phyloP scores from a whole-genome alignment of 2,888 invertebrate species.

The Agapostemon virescens region DNA sequence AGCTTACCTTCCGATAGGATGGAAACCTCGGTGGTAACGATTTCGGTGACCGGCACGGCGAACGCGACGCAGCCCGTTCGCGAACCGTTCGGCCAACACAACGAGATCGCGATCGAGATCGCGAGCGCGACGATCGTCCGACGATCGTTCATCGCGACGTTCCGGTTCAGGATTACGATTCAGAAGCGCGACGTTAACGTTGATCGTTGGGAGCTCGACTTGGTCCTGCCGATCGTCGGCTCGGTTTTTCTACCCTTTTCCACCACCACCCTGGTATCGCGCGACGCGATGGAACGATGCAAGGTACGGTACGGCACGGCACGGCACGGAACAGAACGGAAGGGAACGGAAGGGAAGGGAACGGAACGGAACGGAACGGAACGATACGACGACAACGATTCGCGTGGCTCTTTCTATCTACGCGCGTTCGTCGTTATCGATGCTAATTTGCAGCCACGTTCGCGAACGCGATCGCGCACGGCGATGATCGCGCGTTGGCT shows the following conservation, averaged over 20 bases:
- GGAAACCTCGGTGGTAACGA: neutral
- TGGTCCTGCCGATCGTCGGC: neutral
- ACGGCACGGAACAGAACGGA: neutral
- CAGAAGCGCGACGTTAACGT: neutral
- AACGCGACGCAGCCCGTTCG: neutral
- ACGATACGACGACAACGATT: neutral
- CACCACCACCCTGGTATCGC: neutral
- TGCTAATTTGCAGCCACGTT: conserved; percentile 26
- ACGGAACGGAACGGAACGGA: too few species aligned
- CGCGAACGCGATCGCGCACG: neutral
- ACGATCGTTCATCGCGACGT: neutral
- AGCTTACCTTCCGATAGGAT: neutral
- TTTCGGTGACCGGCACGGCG: neutral
- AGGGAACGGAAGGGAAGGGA: neutral
- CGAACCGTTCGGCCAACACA: neutral
- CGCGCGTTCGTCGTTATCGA: conserved; percentile 20
- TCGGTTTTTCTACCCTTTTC: conserved; percentile 8
- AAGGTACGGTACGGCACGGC: too few species aligned
- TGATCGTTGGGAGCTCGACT: neutral
- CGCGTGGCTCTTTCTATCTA: neutral
- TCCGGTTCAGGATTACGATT: neutral
- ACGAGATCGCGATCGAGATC: neutral
- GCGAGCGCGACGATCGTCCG: neutral
- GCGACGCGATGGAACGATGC: neutral
- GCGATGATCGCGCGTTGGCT: neutral